Percentiles rank a stretch among this genome's conserved stretches.
Evolutionary conservation across 2,797 vertebrate species (phyloP).

Genomic region (Zenarchopterus dispar): DNA sequence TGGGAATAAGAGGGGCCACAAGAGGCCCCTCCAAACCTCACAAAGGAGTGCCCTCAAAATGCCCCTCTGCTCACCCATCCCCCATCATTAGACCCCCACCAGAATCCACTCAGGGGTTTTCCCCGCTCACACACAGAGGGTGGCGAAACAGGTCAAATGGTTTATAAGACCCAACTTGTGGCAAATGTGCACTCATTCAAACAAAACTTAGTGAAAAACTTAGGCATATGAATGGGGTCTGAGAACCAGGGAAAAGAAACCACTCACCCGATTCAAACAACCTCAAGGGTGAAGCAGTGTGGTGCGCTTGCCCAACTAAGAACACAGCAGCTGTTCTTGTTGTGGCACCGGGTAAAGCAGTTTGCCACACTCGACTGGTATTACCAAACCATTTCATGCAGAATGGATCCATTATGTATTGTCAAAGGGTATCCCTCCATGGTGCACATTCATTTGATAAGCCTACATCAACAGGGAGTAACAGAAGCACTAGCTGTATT

Average conservation of each 20-base stretch:
- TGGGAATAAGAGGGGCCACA: constrained; percentile 65
- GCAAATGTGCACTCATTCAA: constrained; percentile 79
- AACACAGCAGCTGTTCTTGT: constrained; percentile 81
- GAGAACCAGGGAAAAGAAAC: constrained; percentile 78
- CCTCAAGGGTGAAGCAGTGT: constrained; percentile 78
- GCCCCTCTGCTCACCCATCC: constrained; percentile 55
- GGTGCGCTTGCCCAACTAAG: constrained; percentile 73
- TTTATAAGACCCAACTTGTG: constrained; percentile 79
- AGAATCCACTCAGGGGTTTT: constrained; percentile 64
- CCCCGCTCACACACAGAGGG: constrained; percentile 62
- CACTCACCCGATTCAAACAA: constrained; percentile 81
- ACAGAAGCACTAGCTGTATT: constrained; percentile 81
- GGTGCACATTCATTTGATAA: constrained; percentile 83
- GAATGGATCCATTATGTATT: constrained; percentile 81
- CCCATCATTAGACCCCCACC: constrained; percentile 50
- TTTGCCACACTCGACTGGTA: constrained; percentile 82
- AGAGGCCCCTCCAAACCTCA: constrained; percentile 72
- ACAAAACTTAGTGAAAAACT: constrained; percentile 75
- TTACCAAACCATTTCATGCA: constrained; percentile 82
- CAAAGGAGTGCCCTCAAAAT: constrained; percentile 78
- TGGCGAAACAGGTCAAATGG: constrained; percentile 81
- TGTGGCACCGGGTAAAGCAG: constrained; percentile 78
- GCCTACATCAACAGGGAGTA: constrained; percentile 78
- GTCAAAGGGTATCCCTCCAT: constrained; percentile 81
- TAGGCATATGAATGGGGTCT: constrained; percentile 73